These are phyloP conservation scores for Siphlonurus alternatus DNA, from an alignment of 2,888 invertebrate genomes.

Conservation along the genomic window DNA sequence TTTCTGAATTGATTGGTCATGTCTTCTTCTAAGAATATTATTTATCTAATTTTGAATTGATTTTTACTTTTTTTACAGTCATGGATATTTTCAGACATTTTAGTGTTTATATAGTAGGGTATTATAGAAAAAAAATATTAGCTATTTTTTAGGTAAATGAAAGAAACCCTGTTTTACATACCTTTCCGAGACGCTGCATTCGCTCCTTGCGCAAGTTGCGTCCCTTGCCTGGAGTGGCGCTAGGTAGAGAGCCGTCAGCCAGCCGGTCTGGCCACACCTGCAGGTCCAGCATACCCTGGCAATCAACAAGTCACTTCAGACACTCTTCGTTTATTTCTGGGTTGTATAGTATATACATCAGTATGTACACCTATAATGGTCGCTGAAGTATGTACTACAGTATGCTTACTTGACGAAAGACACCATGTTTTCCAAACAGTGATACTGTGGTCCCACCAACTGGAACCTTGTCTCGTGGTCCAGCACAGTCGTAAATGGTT, in stretches of 20 bases:
- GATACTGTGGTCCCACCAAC: slow-evolving; percentile 88
- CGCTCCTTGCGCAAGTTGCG: slow-evolving; percentile 64
- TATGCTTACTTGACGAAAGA: slow-evolving; percentile 54
- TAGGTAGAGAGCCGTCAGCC: slow-evolving; percentile 53
- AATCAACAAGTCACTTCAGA: slow-evolving; percentile 7
- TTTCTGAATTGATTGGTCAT: no score
- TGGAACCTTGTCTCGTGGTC: slow-evolving; percentile 63
- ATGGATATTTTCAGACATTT: no score
- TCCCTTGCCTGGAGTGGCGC: slow-evolving; percentile 72
- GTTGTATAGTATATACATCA: background rate
- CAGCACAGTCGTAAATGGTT: slow-evolving; percentile 83
- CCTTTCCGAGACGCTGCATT: slow-evolving; percentile 73
- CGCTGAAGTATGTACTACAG: background rate
- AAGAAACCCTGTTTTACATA: no score
- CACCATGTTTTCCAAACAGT: slow-evolving; percentile 87
- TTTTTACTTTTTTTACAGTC: no score
- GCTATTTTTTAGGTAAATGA: no score
- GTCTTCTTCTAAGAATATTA: no score
- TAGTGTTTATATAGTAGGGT: no score
- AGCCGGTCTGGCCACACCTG: slow-evolving; percentile 74
- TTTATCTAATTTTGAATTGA: no score
- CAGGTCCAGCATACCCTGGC: slow-evolving; percentile 68
- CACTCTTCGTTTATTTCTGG: background rate
- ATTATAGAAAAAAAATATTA: no score
- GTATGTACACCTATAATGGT: background rate